Evolutionary conservation across 2,797 vertebrate genomes (phyloP).

Genomic region (Bryconaethiops microstoma): DNA sequence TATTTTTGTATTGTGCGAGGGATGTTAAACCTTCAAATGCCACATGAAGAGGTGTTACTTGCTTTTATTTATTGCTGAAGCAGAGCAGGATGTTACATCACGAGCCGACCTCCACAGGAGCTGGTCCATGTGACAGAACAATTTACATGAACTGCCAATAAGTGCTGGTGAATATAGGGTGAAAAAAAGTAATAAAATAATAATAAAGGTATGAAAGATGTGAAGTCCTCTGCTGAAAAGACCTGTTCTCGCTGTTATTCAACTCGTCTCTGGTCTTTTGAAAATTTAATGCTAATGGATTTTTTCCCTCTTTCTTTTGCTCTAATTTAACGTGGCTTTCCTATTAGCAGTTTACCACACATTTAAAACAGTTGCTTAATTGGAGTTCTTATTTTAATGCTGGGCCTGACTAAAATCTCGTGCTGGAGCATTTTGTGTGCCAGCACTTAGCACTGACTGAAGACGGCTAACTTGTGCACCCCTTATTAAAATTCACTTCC

Average conservation of each 20-base stretch:
- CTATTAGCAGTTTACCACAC: background rate
- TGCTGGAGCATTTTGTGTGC: background rate
- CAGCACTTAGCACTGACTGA: background rate
- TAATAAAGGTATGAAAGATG: too few species aligned
- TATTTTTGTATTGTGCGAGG: slow-evolving; percentile 4
- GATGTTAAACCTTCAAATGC: background rate
- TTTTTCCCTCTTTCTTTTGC: background rate
- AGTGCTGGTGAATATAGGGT: too few species aligned
- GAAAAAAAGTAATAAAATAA: too few species aligned
- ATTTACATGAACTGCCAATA: background rate
- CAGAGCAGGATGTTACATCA: background rate
- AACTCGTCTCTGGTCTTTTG: background rate
- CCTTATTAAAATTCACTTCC: background rate
- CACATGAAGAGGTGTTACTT: background rate
- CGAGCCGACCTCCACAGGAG: too few species aligned
- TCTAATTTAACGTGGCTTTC: background rate
- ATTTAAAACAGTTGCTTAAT: background rate
- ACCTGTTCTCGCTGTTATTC: background rate
- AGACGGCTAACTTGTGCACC: background rate
- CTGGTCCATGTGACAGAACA: too few species aligned
- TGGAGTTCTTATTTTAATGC: background rate
- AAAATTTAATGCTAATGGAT: background rate
- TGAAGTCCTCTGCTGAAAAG: background rate
- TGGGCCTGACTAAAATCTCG: background rate
- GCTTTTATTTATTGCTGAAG: background rate